These are phyloP conservation scores for Heliopora coerulea DNA, from an alignment of 92 coral and sea anemone species.

Conservation along the genomic window DNA sequence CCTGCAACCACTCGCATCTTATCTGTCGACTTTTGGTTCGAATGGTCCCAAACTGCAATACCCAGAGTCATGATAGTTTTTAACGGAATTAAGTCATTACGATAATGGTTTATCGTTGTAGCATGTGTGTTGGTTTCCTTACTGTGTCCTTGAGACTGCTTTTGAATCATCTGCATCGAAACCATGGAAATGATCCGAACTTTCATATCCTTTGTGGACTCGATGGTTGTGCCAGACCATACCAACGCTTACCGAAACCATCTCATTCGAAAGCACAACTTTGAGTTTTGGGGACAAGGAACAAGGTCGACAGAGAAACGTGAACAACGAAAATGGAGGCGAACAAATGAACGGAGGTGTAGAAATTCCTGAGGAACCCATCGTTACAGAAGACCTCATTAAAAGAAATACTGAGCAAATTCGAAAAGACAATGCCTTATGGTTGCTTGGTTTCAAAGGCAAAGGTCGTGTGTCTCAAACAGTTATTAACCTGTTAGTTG, in stretches of 20 bases:
- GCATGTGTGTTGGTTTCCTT: constrained; percentile 48
- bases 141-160: constrained; percentile 40
- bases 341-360: background rate
- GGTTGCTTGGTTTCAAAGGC: constrained; percentile 57
- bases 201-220: constrained; percentile 64
- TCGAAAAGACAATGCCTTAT: constrained; percentile 43
- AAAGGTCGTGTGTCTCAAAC: constrained; percentile 61
- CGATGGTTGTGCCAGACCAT: constrained; percentile 59
- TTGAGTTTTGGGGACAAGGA: constrained; percentile 14
- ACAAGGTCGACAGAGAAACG: constrained; percentile 3
- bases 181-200: constrained; percentile 53
- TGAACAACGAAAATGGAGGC: constrained; percentile 3
- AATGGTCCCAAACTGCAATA: no score
- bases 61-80: background rate
- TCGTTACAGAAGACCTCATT: no score
- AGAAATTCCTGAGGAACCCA: background rate
- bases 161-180: constrained; percentile 49
- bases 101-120: constrained; percentile 46
- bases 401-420: constrained; percentile 24
- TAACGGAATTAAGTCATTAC: background rate
- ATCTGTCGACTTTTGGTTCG: no score
- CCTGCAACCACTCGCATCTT: no score
- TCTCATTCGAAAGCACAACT: constrained; percentile 59
- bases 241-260: constrained; percentile 58
- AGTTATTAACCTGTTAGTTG: constrained; percentile 45